Evolutionary conservation across 2,113 vertebrate genomes (phyloP).

Genomic region (Excalfactoria chinensis): DNA sequence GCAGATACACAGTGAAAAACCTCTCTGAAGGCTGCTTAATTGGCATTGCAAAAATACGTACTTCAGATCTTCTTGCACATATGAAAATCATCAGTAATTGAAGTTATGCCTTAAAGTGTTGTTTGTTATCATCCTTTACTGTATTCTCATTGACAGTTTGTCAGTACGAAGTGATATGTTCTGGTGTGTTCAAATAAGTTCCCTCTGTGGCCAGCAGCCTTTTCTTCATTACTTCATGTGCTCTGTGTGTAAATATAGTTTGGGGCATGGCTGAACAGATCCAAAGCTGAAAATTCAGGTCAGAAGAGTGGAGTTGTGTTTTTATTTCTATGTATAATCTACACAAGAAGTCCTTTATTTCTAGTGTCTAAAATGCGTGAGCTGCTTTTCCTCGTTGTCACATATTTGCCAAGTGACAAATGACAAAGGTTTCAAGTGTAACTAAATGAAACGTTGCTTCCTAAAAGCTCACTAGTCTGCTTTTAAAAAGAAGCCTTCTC

Average conservation of each 20-base stretch:
- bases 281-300: background rate
- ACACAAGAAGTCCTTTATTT: background rate
- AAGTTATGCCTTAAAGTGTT: background rate
- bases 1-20: background rate
- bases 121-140: background rate
- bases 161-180: background rate
- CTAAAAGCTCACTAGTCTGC: background rate
- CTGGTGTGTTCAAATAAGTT: background rate
- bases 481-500: background rate
- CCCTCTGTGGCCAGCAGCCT: background rate
- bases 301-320: background rate
- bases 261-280: background rate
- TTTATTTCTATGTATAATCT: background rate
- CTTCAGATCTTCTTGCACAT: background rate
- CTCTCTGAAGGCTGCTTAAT: background rate
- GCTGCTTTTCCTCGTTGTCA: background rate
- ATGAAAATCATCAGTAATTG: background rate
- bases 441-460: rapidly evolving
- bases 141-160: background rate
- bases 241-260: background rate
- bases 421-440: background rate
- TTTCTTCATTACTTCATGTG: background rate
- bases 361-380: background rate
- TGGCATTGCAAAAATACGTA: background rate
- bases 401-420: background rate